Evolutionary conservation across 2,888 invertebrate genomes (phyloP).

Genomic region (Deilephila porcellus): DNA sequence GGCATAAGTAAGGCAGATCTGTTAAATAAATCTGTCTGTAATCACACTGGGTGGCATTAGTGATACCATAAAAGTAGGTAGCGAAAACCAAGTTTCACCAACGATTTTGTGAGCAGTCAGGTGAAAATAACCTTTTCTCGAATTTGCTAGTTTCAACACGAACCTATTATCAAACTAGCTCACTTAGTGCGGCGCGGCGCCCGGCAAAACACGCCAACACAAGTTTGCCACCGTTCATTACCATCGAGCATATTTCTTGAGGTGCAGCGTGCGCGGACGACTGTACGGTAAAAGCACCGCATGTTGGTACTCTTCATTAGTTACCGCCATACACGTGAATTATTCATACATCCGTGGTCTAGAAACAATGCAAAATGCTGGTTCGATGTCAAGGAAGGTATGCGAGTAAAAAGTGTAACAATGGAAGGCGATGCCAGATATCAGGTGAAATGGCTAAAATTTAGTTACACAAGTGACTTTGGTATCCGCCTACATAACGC

Average conservation of each 20-base stretch:
- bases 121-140: neutral
- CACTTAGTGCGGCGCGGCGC: neutral
- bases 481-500: too few species aligned
- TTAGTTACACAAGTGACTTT: too few species aligned
- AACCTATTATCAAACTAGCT: constrained; percentile 3
- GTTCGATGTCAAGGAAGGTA: too few species aligned
- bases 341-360: neutral
- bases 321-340: neutral
- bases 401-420: too few species aligned
- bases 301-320: constrained; percentile 9
- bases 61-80: neutral
- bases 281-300: neutral
- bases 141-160: neutral
- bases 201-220: neutral
- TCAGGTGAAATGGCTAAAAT: too few species aligned
- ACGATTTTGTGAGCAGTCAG: neutral
- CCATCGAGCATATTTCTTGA: neutral
- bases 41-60: too few species aligned
- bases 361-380: too few species aligned
- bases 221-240: neutral
- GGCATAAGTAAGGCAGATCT: too few species aligned
- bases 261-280: neutral
- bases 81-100: neutral
- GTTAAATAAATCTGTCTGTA: too few species aligned
- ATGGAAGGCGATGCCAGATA: too few species aligned